Base-by-base conservation (phyloP, 2,888 invertebrate genomes). In the Caradrina clavipalpis region DNA sequence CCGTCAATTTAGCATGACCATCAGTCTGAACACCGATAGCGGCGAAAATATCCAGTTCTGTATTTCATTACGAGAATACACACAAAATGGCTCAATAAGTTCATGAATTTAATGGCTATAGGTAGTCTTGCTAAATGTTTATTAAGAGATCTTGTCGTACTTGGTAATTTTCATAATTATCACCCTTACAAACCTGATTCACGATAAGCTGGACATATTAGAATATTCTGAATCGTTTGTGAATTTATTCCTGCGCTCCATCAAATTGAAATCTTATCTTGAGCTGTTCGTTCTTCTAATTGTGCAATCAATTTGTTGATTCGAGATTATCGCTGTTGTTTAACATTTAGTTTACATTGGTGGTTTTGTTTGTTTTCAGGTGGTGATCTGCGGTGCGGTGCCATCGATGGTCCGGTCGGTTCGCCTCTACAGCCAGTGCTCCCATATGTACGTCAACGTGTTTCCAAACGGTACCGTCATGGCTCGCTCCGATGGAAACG, bases 311-410 rank as follows among this genome's bases (percentile, higher is more conserved):
- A 58, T 74, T 75, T 21, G 57, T 68, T 55, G 49, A 51, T 59
- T 35, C 26, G 69, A 54, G 39, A 59, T 65, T 70, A 49, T 73
- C 19, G 49, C 10, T 72, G 19, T 53, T 62, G 49, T 77, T 39
- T 56, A 19, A 35, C 61, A 51, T 69, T 65, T 56, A 17, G 17
- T 59, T 50, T 76, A 73, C 65, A 72, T 66, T 66, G 57, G 13
- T 69, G 54, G 6, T 45, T 85, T 79, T 77, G 5, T 72, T 63
- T 67, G 39, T 74, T 65, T 78, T 42, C 93, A 97, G 97, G 97
- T 97, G 97, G 97, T 97, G 96, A 97, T 97, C 96, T 97, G 97
- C 97, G 97, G 97, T 96, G 97, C 97, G 96, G 97, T 97, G 96
- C 97, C 97, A 94, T 97, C 97, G 94, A 97, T 97, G 97, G 96